Evolutionary conservation across 2,113 vertebrate genomes (phyloP).

Genomic region (Nothoprocta pentlandii): DNA sequence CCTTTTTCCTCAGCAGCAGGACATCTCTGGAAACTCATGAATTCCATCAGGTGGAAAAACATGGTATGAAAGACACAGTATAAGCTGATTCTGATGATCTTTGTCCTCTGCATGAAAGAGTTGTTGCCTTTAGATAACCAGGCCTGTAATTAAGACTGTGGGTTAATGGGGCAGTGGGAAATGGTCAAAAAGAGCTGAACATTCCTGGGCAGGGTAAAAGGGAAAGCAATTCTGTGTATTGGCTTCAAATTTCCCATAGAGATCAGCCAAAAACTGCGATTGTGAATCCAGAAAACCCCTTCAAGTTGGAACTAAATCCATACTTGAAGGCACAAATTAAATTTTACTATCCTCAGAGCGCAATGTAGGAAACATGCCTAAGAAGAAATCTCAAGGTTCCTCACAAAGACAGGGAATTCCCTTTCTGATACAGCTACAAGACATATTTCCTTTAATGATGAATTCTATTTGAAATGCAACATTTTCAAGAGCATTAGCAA

Average conservation of each 20-base stretch:
- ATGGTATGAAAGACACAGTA: rapidly evolving
- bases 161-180: background rate
- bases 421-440: constrained; percentile 1
- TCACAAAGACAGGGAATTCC: background rate
- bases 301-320: background rate
- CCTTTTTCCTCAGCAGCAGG: background rate
- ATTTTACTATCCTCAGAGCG: background rate
- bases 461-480: background rate
- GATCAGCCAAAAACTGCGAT: background rate
- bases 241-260: background rate
- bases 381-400: background rate
- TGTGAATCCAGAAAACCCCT: background rate
- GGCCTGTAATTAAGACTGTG: background rate
- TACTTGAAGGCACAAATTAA: background rate
- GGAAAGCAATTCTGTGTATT: background rate
- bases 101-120: background rate
- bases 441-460: background rate
- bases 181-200: rapidly evolving
- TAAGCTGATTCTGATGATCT: background rate
- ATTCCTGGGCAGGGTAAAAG: background rate
- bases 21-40: background rate
- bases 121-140: background rate
- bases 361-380: background rate
- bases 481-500: background rate
- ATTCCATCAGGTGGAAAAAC: background rate